Percentiles rank a stretch among this genome's conserved stretches.
These are phyloP conservation scores for Clarias magur DNA, from an alignment of 2,113 vertebrate species.

Conservation along the genomic window DNA sequence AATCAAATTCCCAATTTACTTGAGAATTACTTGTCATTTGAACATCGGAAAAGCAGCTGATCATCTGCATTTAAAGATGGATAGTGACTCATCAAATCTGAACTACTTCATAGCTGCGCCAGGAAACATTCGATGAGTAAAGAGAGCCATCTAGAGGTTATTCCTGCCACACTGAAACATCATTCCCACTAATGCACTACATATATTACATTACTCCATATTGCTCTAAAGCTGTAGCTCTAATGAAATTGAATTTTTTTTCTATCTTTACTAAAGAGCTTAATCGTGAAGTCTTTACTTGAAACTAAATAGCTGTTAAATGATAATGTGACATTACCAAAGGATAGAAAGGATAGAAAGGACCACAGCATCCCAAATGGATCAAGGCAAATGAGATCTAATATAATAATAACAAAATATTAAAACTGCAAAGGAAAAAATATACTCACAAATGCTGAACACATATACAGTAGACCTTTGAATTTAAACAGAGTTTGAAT, in stretches of 20 bases:
- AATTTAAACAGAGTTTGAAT: not conserved
- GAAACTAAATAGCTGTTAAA: not conserved
- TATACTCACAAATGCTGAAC: not conserved
- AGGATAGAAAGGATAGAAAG: not conserved
- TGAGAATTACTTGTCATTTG: not conserved
- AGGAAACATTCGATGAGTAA: not conserved
- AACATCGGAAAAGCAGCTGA: not conserved
- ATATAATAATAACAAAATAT: not conserved
- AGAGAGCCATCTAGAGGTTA: conserved; percentile 24
- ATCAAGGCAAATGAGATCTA: not conserved
- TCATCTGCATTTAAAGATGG: not conserved
- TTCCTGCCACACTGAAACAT: not conserved
- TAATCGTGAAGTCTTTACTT: not conserved
- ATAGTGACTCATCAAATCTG: conserved; percentile 17
- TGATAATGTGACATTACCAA: not conserved
- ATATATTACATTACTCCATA: not conserved
- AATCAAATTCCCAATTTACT: not conserved
- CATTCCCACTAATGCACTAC: not conserved
- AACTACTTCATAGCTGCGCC: not conserved
- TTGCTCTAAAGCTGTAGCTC: not conserved
- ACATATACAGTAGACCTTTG: not conserved
- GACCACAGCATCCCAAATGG: not conserved
- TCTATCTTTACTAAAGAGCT: not conserved
- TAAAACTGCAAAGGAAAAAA: not conserved
- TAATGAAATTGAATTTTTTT: not conserved